Evolutionary conservation across 2,888 invertebrate genomes (phyloP).

Genomic region (Gandaritis pyraliata): DNA sequence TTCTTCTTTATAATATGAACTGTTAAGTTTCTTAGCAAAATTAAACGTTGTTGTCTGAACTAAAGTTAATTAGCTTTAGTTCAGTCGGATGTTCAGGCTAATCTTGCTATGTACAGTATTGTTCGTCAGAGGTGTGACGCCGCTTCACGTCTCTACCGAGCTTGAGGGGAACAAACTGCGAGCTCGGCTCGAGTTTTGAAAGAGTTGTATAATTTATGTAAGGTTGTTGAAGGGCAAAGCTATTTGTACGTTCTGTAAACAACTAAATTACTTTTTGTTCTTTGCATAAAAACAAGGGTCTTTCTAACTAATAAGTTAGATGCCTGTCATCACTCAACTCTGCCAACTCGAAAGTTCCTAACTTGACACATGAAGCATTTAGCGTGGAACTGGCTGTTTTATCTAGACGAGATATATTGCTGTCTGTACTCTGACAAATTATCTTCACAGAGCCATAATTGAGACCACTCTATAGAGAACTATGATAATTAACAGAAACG

Average conservation of each 20-base stretch:
- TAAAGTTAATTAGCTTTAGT: no score
- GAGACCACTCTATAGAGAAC: no score
- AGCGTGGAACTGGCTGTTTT: no score
- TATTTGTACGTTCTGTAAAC: slow-evolving; percentile 19
- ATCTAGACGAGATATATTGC: no score
- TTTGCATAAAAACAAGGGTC: slow-evolving; percentile 1
- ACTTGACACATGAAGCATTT: background rate
- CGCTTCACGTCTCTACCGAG: background rate
- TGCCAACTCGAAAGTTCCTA: background rate
- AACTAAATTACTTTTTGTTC: slow-evolving; percentile 15
- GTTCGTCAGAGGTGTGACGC: background rate
- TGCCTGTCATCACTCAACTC: background rate
- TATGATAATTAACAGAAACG: no score
- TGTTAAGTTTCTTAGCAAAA: no score
- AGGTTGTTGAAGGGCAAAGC: slow-evolving; percentile 10
- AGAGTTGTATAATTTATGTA: slow-evolving; percentile 15
- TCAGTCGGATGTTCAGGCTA: no score
- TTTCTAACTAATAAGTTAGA: slow-evolving; percentile 8
- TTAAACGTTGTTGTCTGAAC: no score
- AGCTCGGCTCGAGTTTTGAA: slow-evolving; percentile 13
- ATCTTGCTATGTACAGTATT: no score
- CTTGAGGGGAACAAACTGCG: slow-evolving; percentile 8
- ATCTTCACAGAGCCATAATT: no score
- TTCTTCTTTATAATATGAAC: no score
- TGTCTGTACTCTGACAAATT: no score